Evolutionary conservation across 2,888 invertebrate genomes (phyloP), one percentile per base, ranked within the genome.

Genomic region (Protophormia terraenovae): DNA sequence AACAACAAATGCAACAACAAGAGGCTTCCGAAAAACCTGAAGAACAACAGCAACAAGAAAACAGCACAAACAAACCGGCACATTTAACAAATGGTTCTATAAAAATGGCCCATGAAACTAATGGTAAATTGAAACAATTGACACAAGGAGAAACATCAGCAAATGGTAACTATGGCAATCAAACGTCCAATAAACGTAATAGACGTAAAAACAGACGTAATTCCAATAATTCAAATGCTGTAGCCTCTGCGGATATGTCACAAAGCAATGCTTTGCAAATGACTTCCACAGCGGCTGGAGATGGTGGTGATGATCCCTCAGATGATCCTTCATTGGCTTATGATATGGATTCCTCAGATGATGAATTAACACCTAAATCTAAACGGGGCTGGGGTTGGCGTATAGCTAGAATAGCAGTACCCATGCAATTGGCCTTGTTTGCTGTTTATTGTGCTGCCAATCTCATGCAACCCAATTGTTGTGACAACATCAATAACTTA

Each of bases 401-500:
- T 67, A 94, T 96, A 47, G 93, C 96, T 71, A 93, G 94, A 87
- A 94, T 95, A n/a, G 95, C 96, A 12, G 90, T 96, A 83, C 96
- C 96, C 41, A 95, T 96, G 92, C 96, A 96, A 88, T 89, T 96
- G 89, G 95, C 95, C 5, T 91, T 96, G 72, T 93, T 96, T 79
- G 94, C 95, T 5, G 93, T 96, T 55, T 94, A 96, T 88, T 96
- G 95, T 89, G 94, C 96, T 73, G 95, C 95, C 67, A 96, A 95
- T 89, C 93, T 96, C 41, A 93, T 96, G 89, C 96, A 96, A 89
- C 96, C 96, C 0, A 95, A 95, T 71, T 96, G 96, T 91, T 96
- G 96, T 93, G 96, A 96, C 92, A 94, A 95, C 86, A 94, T 96
- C 89, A 96, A 96, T 92, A 96, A 95, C 89, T 94, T 96, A 88